These are phyloP conservation scores for Temnothorax rugatulus DNA, from an alignment of 2,888 invertebrate species.

Conservation along the genomic window DNA sequence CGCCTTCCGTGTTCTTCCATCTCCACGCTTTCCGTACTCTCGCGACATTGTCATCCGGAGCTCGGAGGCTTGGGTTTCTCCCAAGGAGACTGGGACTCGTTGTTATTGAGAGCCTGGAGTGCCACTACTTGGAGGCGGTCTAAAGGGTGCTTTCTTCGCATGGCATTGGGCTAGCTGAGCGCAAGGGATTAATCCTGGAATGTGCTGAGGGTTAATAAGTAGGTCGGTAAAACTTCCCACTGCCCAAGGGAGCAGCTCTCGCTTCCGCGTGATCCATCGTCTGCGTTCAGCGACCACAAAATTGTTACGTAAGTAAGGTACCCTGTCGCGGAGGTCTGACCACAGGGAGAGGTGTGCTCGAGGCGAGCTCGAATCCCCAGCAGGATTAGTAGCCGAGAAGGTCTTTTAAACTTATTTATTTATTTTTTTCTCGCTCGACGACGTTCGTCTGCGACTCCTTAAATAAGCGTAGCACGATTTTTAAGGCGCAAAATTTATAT, in stretches of 20 bases:
- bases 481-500: slow-evolving; percentile 18
- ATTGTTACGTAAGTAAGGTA: neutral
- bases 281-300: neutral
- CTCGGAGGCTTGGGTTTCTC: neutral
- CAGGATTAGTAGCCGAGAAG: slow-evolving; percentile 16
- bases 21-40: neutral
- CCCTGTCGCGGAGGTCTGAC: neutral
- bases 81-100: neutral
- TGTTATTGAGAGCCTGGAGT: slow-evolving; percentile 6
- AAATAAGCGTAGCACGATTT: slow-evolving; percentile 14
- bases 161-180: neutral
- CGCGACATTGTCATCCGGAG: neutral
- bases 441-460: neutral
- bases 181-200: neutral
- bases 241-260: neutral
- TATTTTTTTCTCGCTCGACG: slow-evolving; percentile 23
- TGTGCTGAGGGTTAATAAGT: neutral
- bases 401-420: slow-evolving; percentile 22
- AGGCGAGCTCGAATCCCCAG: neutral
- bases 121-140: too few species aligned
- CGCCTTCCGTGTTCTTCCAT: neutral
- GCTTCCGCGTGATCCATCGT: neutral
- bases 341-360: neutral
- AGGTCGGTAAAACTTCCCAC: neutral
- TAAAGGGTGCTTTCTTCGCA: neutral